phyloP scores from a whole-genome alignment of 2,113 vertebrate species.

The Heteronetta atricapilla region DNA sequence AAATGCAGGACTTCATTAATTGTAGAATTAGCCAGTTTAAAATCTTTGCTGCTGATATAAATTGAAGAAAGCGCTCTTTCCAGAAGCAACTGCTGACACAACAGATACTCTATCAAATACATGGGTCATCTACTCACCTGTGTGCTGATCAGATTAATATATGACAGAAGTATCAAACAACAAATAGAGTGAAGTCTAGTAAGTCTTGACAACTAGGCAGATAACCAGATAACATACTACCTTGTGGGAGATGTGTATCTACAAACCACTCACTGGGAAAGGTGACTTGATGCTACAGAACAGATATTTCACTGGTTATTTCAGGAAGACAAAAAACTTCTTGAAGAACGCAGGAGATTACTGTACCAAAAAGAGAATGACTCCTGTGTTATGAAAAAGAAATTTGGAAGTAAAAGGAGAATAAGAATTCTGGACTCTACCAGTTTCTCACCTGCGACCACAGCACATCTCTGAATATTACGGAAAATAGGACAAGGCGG shows the following conservation, averaged over 20 bases:
- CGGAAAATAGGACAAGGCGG: background rate
- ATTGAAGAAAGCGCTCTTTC: background rate
- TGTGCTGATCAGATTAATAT: background rate
- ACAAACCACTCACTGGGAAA: background rate
- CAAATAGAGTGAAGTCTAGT: background rate
- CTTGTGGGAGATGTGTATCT: background rate
- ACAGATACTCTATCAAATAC: background rate
- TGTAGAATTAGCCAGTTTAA: background rate
- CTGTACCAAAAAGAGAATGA: background rate
- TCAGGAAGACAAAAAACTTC: background rate
- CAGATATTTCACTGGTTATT: background rate
- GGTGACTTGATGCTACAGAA: background rate
- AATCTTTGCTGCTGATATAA: background rate
- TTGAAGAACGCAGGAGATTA: background rate
- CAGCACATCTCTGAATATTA: rapidly evolving
- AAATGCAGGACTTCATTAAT: background rate
- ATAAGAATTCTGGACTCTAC: background rate
- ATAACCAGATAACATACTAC: background rate
- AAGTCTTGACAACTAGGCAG: background rate
- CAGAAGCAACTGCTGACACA: background rate
- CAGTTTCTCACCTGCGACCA: background rate
- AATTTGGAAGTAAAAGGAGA: background rate
- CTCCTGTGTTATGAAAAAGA: background rate
- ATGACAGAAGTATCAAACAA: background rate
- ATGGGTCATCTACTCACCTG: background rate